These are phyloP conservation scores for Limosa lapponica DNA, from an alignment of 2,797 vertebrate species.

Conservation along the genomic window DNA sequence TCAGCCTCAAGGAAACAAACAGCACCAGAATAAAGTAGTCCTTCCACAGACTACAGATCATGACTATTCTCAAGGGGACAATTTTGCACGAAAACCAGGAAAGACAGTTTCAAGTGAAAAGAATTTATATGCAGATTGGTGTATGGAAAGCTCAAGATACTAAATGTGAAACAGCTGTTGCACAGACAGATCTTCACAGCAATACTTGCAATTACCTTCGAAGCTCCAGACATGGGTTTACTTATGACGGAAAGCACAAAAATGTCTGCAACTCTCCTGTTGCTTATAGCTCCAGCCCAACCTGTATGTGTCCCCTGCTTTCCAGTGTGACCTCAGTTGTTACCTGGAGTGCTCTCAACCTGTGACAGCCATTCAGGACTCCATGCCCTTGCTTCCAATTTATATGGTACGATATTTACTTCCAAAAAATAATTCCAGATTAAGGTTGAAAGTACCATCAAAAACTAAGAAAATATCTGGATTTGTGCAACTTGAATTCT, in stretches of 20 bases:
- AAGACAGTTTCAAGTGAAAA: background rate
- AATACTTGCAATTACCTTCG: background rate
- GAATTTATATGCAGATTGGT: background rate
- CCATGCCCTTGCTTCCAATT: fast-evolving
- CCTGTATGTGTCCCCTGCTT: background rate
- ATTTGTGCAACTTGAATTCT: background rate
- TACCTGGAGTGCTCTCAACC: background rate
- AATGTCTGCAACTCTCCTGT: background rate
- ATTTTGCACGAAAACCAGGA: background rate
- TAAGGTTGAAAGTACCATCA: background rate
- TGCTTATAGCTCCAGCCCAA: background rate
- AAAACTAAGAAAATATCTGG: background rate
- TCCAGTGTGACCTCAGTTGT: background rate
- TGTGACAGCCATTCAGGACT: background rate
- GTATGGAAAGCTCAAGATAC: background rate
- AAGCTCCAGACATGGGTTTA: background rate
- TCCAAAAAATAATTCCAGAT: background rate
- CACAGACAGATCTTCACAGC: background rate
- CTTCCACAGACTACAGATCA: background rate
- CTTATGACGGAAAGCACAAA: background rate
- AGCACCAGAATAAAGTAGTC: background rate
- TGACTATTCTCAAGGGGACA: background rate
- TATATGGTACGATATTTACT: fast-evolving
- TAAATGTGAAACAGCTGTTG: background rate
- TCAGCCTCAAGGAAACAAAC: background rate